These are phyloP conservation scores for Myotis yumanensis DNA, from an alignment of 2,113 vertebrate genomes.

Conservation along the genomic window DNA sequence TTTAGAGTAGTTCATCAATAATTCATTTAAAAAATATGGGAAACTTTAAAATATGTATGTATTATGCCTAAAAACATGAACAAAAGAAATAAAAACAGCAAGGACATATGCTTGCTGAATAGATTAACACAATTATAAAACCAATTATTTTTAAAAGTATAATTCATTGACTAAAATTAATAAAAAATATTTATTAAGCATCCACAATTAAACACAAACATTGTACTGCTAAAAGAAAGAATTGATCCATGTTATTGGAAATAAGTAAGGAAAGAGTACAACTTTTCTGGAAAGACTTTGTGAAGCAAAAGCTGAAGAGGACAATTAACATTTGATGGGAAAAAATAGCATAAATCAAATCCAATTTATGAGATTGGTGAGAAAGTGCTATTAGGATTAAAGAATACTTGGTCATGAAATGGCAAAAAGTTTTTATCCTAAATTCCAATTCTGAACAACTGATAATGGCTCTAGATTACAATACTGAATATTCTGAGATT, in stretches of 20 bases:
- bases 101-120: background rate
- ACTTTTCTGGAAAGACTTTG: background rate
- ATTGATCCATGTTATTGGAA: background rate
- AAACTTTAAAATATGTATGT: background rate
- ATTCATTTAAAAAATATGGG: conserved; percentile 8
- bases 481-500: background rate
- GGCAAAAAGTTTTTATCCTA: background rate
- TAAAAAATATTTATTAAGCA: conserved; percentile 7
- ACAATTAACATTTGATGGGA: background rate
- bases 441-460: background rate
- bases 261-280: background rate
- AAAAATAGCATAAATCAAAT: conserved; percentile 39
- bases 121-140: conserved; percentile 22
- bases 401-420: background rate
- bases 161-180: conserved; percentile 36
- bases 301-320: background rate
- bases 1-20: background rate
- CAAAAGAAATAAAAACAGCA: conserved; percentile 37
- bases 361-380: background rate
- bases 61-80: conserved; percentile 20
- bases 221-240: background rate
- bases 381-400: background rate
- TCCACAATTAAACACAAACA: conserved; percentile 18
- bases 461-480: background rate
- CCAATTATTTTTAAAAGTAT: background rate